Conservation (phyloP, 1,140 invertebrate species). For the Drosophila varians region DNA sequence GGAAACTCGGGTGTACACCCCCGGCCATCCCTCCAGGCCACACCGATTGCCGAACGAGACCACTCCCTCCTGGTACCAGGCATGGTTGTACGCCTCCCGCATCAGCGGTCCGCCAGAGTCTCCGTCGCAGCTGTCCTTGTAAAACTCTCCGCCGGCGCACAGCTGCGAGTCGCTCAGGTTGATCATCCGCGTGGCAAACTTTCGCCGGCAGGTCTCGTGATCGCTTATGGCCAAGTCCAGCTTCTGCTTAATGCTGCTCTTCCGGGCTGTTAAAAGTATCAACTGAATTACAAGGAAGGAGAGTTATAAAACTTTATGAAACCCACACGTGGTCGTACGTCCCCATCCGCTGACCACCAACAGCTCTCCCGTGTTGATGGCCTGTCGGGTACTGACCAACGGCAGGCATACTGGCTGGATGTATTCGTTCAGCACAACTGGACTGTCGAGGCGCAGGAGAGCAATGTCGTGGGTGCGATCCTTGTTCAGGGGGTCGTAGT, state of each 20-base stretch:
- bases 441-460: slow-evolving; percentile 88
- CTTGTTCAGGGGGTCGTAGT: slow-evolving; percentile 58
- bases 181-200: slow-evolving; percentile 82
- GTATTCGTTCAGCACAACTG: slow-evolving; percentile 88
- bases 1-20: slow-evolving; percentile 90
- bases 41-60: slow-evolving; percentile 92
- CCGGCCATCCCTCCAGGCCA: slow-evolving; percentile 88
- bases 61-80: slow-evolving; percentile 86
- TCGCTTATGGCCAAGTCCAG: slow-evolving; percentile 85
- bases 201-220: slow-evolving; percentile 83
- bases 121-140: slow-evolving; percentile 88
- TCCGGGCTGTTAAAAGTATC: slow-evolving; percentile 42
- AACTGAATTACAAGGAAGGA: neutral
- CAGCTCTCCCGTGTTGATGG: slow-evolving; percentile 72
- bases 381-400: slow-evolving; percentile 40
- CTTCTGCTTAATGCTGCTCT: slow-evolving; percentile 86
- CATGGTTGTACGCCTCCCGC: slow-evolving; percentile 83
- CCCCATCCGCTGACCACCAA: slow-evolving; percentile 90
- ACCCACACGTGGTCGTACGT: slow-evolving; percentile 84
- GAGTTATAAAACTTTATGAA: neutral
- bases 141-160: slow-evolving; percentile 87
- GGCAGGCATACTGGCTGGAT: slow-evolving; percentile 92
- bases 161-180: slow-evolving; percentile 84
- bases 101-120: slow-evolving; percentile 92
- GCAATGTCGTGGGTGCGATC: slow-evolving; percentile 88